Evolutionary conservation across 2,888 invertebrate genomes (phyloP).

Genomic region (Arrhopalites spinosus): DNA sequence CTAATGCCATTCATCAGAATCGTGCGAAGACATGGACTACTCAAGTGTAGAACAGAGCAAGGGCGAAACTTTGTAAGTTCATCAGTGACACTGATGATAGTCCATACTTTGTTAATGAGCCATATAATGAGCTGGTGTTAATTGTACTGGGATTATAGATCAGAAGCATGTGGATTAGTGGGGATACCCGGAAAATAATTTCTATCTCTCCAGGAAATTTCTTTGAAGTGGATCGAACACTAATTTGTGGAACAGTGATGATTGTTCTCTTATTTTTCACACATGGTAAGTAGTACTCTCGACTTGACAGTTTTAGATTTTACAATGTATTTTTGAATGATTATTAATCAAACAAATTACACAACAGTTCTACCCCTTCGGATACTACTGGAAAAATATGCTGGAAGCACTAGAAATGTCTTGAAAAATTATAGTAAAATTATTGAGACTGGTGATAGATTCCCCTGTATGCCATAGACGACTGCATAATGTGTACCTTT

Average conservation of each 20-base stretch:
- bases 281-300: too few species aligned
- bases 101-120: too few species aligned
- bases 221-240: neutral
- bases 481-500: too few species aligned
- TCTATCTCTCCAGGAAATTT: neutral
- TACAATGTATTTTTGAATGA: too few species aligned
- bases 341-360: too few species aligned
- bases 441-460: neutral
- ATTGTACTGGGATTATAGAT: too few species aligned
- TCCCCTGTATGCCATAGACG: neutral
- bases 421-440: neutral
- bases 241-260: neutral
- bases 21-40: constrained; percentile 7
- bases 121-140: too few species aligned
- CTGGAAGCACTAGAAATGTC: neutral
- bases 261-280: neutral
- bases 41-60: neutral
- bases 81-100: neutral
- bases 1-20: neutral
- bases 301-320: too few species aligned
- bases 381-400: neutral
- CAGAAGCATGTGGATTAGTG: neutral
- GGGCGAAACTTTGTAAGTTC: constrained; percentile 16
- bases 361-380: neutral
- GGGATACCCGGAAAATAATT: neutral